Percentiles rank a stretch among this genome's conserved stretches.
Evolutionary conservation across 2,113 vertebrate genomes (phyloP).

Genomic region (Chascanopsetta lugubris): DNA sequence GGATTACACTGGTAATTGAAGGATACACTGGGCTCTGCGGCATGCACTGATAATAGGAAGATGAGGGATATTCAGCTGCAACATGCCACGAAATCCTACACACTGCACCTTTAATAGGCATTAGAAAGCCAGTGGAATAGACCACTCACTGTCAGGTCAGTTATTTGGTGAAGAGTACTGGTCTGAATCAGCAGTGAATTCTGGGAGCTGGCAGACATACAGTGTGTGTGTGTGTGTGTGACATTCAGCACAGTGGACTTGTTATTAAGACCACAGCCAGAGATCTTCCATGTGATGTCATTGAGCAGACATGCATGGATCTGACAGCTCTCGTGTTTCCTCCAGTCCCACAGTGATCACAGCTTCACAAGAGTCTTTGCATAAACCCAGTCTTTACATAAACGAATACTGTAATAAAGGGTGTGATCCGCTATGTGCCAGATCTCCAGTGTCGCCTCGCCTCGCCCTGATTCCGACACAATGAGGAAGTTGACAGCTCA

Average conservation of each 20-base stretch:
- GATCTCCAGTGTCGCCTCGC: constrained; percentile 64
- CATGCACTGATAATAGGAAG: too few relatives aligned
- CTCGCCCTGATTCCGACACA: constrained; percentile 63
- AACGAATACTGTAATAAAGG: neutral
- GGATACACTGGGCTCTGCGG: too few relatives aligned
- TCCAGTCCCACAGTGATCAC: neutral
- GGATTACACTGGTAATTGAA: too few relatives aligned
- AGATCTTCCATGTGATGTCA: neutral
- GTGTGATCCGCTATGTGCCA: constrained; percentile 15
- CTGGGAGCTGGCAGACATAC: neutral
- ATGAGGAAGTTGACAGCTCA: constrained; percentile 74
- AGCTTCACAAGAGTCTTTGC: neutral
- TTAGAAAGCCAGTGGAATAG: too few relatives aligned
- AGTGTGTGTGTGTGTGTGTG: neutral
- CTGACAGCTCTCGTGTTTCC: constrained; percentile 26
- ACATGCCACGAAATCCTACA: too few relatives aligned
- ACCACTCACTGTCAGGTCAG: neutral
- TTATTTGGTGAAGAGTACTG: neutral
- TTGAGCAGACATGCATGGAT: constrained; percentile 13
- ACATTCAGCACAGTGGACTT: neutral
- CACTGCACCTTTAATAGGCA: too few relatives aligned
- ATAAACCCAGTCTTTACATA: neutral
- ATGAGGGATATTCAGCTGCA: too few relatives aligned
- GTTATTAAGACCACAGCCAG: neutral
- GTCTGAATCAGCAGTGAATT: neutral